phyloP scores from a whole-genome alignment of 2,797 vertebrate species.

The Oreonectes daqikongensis region DNA sequence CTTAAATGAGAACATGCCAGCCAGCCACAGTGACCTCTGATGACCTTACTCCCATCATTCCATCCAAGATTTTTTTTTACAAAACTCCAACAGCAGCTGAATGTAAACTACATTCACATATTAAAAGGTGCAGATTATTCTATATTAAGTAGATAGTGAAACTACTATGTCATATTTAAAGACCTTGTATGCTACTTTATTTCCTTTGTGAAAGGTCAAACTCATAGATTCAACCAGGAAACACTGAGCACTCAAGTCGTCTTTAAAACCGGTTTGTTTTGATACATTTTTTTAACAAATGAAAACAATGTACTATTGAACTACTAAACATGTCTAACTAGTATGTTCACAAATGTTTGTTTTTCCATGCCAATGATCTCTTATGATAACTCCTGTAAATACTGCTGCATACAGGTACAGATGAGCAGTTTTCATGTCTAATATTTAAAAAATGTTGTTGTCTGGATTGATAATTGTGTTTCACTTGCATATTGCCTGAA shows the following conservation, averaged over 20 bases:
- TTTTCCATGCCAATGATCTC: conserved; percentile 6
- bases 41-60: conserved; percentile 21
- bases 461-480: not conserved
- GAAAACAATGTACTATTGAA: not conserved
- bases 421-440: not conserved
- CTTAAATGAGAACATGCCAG: conserved; percentile 1
- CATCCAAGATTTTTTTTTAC: not conserved
- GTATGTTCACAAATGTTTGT: not conserved
- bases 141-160: not conserved
- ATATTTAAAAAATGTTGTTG: not conserved
- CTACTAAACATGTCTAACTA: not conserved
- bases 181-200: not conserved
- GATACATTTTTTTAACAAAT: not conserved
- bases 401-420: not conserved
- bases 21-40: not conserved
- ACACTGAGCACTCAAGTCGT: conserved; percentile 17
- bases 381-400: conserved; percentile 5
- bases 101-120: not conserved
- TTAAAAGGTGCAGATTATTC: not conserved
- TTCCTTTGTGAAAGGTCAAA: not conserved
- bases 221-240: not conserved
- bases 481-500: not conserved
- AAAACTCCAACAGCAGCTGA: not conserved
- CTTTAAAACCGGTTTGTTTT: conserved; percentile 18
- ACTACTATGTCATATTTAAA: not conserved